Evolutionary conservation across 35 echinoderm and acorn worm species (phyloP), one percentile per base, ranked within the genome.

Genomic region (Ptychodera flava): DNA sequence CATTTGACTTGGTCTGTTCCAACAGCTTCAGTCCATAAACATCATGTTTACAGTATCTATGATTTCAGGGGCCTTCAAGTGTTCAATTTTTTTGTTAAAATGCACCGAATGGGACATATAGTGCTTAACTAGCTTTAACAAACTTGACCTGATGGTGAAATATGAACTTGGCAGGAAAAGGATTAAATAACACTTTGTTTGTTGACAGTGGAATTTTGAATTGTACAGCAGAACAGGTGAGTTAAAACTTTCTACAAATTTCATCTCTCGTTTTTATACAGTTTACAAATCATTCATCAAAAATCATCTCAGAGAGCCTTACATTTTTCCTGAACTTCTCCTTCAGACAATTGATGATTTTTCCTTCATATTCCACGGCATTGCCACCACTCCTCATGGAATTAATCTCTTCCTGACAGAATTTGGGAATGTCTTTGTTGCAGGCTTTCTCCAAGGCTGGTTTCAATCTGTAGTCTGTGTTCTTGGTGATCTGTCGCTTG

Each of bases 371-470:
- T 80, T 90, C 53, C 29, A 81, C 79, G 16, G 85, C 28, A 29
- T 85, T 34, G 16, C 88, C 35, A 1, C 30, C 28, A 29, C 81
- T 32, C 28, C 14, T 35, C n/a, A n/a, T n/a, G 6, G 45, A 64
- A 22, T 64, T 64, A 16, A 84, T 30, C 6, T 88, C 34, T 10
- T 91, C 86, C 1, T n/a, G 28, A 82, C 93, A 94, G 80, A 90
- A 99, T 36, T 99, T 99, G 0, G 85, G 80, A 33, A 99, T 99
- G 78, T 99, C 96, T 34, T 85, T 36, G 12, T 52, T 76, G 38
- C 96, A 99, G 27, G 93, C 88, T 33, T 93, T 90, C 78, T 82
- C 87, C 52, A 99, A 32, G 12, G 77, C 78, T 36, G 93, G 93
- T 80, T 94, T 99, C 1, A 99, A 81, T 29, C 88, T 85, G 83